phyloP scores from a whole-genome alignment of 2,797 vertebrate species.

The Premnoplex brunnescens region DNA sequence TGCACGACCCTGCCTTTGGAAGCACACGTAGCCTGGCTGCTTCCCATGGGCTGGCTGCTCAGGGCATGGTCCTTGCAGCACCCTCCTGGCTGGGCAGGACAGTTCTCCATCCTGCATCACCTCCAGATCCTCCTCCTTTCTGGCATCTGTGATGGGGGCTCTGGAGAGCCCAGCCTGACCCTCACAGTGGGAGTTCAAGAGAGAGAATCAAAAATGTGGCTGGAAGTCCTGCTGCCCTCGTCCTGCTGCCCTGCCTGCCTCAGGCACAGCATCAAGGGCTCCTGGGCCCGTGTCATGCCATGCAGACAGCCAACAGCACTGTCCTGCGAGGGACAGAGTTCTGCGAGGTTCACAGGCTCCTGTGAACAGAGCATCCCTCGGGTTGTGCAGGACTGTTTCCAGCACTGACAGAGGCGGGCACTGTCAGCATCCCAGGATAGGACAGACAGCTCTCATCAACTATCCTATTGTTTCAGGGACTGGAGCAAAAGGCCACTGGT shows the following conservation, averaged over 20 bases:
- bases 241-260: not conserved
- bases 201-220: not conserved
- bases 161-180: not conserved
- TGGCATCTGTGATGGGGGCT: not conserved
- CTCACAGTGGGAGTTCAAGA: not conserved
- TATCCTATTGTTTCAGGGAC: not conserved
- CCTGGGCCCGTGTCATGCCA: not conserved
- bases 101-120: not conserved
- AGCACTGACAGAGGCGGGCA: not conserved
- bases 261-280: not conserved
- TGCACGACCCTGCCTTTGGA: not conserved
- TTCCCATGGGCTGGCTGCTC: not conserved
- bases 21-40: not conserved
- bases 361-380: rapidly evolving
- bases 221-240: not conserved
- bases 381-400: rapidly evolving
- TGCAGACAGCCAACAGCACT: not conserved
- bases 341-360: not conserved
- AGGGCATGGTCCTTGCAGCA: not conserved
- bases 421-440: not conserved
- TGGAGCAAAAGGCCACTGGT: not conserved
- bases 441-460: not conserved
- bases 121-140: not conserved
- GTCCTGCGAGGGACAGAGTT: not conserved
- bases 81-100: not conserved